Evolutionary conservation across 2,888 invertebrate genomes (phyloP).

Genomic region (Arge pagana): DNA sequence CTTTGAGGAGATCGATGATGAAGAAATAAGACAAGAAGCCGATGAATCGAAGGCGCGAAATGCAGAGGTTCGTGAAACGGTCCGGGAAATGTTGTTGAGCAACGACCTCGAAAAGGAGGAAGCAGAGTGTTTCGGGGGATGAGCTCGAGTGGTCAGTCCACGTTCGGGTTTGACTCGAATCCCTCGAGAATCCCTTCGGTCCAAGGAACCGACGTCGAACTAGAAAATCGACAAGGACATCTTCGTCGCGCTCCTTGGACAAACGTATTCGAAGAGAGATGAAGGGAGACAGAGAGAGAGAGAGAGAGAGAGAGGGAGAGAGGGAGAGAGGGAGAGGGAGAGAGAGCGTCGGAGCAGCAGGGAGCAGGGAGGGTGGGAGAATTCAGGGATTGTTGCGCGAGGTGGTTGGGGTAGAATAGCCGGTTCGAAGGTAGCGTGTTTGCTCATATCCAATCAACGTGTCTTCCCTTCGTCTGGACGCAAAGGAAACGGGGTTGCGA

Average conservation of each 20-base stretch:
- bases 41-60: too few relatives aligned
- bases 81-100: too few relatives aligned
- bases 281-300: slow-evolving; percentile 1
- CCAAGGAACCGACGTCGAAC: neutral
- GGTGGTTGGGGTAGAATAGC: slow-evolving; percentile 31
- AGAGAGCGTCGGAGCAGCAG: slow-evolving; percentile 4
- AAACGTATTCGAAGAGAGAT: neutral
- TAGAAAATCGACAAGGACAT: neutral
- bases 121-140: neutral
- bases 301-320: neutral
- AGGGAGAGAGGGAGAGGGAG: slow-evolving; percentile 11
- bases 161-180: slow-evolving; percentile 9
- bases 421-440: too few relatives aligned
- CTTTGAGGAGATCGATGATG: too few relatives aligned
- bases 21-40: too few relatives aligned
- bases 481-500: too few relatives aligned
- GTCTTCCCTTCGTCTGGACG: too few relatives aligned
- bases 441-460: too few relatives aligned
- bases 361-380: slow-evolving; percentile 29
- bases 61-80: too few relatives aligned
- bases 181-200: too few relatives aligned
- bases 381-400: too few relatives aligned
- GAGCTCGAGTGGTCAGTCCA: neutral
- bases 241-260: neutral
- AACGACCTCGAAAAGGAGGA: too few relatives aligned